Conservation (phyloP, 2,888 invertebrate genomes). For the Amblyjoppa proteus region DNA sequence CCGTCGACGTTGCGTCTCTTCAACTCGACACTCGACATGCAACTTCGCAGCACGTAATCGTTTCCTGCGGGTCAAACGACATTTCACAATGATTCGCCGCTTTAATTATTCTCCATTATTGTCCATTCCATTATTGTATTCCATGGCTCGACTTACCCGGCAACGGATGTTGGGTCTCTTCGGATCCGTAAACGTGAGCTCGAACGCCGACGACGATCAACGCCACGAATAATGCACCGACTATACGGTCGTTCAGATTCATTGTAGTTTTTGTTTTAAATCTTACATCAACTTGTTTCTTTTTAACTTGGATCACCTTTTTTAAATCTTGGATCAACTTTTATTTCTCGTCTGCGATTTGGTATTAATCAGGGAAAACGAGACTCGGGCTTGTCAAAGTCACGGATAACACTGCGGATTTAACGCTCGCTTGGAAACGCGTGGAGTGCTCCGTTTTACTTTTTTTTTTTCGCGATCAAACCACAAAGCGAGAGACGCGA, state of each 20-base stretch:
- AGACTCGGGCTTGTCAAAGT: background rate
- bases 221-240: conserved; percentile 27
- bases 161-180: conserved; percentile 23
- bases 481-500: conserved; percentile 16
- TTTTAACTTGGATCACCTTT: no score
- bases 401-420: conserved; percentile 6
- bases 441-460: conserved; percentile 13
- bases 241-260: conserved; percentile 8
- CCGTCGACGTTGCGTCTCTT: conserved; percentile 68
- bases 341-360: background rate
- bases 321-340: no score
- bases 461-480: conserved; percentile 5
- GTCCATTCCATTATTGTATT: no score
- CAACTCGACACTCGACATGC: conserved; percentile 80
- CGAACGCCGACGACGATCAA: conserved; percentile 25
- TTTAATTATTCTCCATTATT: background rate
- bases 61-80: conserved; percentile 71
- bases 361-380: background rate
- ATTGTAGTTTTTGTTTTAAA: background rate
- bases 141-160: conserved; percentile 39
- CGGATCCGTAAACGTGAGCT: conserved; percentile 34
- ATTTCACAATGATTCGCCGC: background rate
- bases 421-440: background rate
- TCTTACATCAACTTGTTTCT: no score
- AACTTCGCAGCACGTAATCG: conserved; percentile 80